Percentiles rank a stretch among this genome's conserved stretches.
Evolutionary conservation across 2,888 invertebrate species (phyloP).

Genomic region (Pachycephus smyrnensis): DNA sequence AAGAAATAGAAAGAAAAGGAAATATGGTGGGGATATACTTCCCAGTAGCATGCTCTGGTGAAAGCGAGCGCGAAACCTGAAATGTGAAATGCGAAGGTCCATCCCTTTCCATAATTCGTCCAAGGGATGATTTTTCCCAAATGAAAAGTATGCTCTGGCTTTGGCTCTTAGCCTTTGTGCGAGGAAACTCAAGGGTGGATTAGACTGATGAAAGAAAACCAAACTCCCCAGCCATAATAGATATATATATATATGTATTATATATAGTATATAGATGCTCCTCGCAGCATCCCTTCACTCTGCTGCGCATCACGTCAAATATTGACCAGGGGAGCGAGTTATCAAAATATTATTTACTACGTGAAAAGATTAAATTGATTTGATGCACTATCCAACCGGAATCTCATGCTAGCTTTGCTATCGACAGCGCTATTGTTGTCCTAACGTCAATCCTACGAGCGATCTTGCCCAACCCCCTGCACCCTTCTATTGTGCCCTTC

Average conservation of each 20-base stretch:
- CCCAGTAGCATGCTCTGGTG: no score
- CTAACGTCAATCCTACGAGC: not conserved
- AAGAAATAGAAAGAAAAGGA: constrained; percentile 23
- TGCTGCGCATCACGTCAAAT: constrained; percentile 31
- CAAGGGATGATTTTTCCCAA: constrained; percentile 41
- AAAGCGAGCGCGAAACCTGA: no score
- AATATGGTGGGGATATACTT: no score
- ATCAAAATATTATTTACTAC: constrained; percentile 42
- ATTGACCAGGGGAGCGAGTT: constrained; percentile 36
- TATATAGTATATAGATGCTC: not conserved
- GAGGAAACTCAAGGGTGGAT: constrained; percentile 19
- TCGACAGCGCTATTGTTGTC: not conserved
- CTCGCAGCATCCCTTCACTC: no score
- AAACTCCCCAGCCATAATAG: not conserved
- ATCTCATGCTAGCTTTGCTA: constrained; percentile 1
- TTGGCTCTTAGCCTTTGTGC: constrained; percentile 31
- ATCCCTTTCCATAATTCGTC: constrained; percentile 41
- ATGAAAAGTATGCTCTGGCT: constrained; percentile 48
- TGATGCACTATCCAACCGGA: not conserved
- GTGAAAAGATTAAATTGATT: constrained; percentile 23
- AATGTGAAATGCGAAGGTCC: constrained; percentile 5
- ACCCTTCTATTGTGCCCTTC: no score
- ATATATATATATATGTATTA: not conserved
- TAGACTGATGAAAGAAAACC: constrained; percentile 25
- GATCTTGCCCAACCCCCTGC: no score